phyloP scores from a whole-genome alignment of 2,797 vertebrate genomes.

The Lagodon rhomboides region DNA sequence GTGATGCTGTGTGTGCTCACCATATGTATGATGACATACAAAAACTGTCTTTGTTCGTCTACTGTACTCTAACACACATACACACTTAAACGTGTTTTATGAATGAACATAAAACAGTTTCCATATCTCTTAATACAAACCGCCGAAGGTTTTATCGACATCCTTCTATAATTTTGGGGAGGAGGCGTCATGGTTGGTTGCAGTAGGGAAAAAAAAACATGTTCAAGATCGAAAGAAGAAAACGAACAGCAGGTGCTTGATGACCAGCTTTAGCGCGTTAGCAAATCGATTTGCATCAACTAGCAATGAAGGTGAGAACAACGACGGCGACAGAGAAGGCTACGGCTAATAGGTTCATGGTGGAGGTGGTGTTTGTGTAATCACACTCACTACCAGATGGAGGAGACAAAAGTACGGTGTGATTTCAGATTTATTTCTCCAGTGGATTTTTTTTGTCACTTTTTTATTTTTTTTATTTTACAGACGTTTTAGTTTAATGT shows the following conservation, averaged over 20 bases:
- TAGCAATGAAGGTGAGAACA: too few relatives aligned
- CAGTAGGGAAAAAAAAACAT: background rate
- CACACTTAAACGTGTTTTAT: slow-evolving; percentile 44
- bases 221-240: background rate
- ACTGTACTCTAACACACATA: slow-evolving; percentile 25
- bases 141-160: slow-evolving; percentile 43
- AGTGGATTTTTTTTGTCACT: background rate
- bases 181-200: slow-evolving; percentile 14
- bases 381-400: too few relatives aligned
- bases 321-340: too few relatives aligned
- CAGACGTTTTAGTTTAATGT: background rate
- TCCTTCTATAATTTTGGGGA: slow-evolving; percentile 19
- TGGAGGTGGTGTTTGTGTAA: too few relatives aligned
- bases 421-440: too few relatives aligned
- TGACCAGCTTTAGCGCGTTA: background rate
- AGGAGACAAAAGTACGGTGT: too few relatives aligned
- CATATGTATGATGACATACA: slow-evolving; percentile 68
- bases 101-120: slow-evolving; percentile 58
- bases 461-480: background rate
- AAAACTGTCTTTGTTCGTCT: slow-evolving; percentile 30
- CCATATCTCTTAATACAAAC: slow-evolving; percentile 64
- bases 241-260: too few relatives aligned
- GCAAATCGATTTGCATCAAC: too few relatives aligned
- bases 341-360: too few relatives aligned
- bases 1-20: slow-evolving; percentile 65